phyloP scores from a whole-genome alignment of 2,888 invertebrate species.

The Lithosia quadra region DNA sequence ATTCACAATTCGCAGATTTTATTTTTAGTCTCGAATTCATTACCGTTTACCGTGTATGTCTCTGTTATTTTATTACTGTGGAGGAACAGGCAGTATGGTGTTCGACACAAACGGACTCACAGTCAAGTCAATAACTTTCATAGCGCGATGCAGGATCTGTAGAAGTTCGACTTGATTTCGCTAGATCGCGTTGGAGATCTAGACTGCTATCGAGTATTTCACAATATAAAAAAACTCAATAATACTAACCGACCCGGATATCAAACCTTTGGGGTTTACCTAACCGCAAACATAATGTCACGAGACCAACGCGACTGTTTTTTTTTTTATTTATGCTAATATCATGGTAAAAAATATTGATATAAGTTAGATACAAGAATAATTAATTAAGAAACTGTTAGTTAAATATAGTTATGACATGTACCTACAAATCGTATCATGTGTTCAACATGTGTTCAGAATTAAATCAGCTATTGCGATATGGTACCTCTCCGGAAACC shows the following conservation, averaged over 20 bases:
- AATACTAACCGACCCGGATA: not conserved
- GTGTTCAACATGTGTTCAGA: constrained; percentile 24
- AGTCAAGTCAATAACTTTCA: no score
- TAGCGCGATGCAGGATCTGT: no score
- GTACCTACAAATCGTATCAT: not conserved
- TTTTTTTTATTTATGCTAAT: not conserved
- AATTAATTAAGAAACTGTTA: not conserved
- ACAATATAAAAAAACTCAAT: not conserved
- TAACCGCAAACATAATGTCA: not conserved
- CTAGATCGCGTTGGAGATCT: no score
- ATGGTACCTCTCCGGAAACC: not conserved
- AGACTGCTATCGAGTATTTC: not conserved
- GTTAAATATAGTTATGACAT: not conserved
- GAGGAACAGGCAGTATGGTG: no score
- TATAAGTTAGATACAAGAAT: no score
- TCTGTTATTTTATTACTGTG: no score
- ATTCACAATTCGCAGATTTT: no score
- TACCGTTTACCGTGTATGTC: no score
- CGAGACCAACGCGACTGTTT: not conserved
- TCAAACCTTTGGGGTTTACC: not conserved
- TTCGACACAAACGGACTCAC: no score
- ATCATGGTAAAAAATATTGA: no score
- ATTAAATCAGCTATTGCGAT: constrained; percentile 27
- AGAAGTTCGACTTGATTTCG: no score
- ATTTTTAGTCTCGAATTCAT: no score